Percentiles rank a stretch among this genome's conserved stretches.
Conservation (phyloP, 53 echinoderm and acorn worm genomes). For the Apostichopus leukothele region DNA sequence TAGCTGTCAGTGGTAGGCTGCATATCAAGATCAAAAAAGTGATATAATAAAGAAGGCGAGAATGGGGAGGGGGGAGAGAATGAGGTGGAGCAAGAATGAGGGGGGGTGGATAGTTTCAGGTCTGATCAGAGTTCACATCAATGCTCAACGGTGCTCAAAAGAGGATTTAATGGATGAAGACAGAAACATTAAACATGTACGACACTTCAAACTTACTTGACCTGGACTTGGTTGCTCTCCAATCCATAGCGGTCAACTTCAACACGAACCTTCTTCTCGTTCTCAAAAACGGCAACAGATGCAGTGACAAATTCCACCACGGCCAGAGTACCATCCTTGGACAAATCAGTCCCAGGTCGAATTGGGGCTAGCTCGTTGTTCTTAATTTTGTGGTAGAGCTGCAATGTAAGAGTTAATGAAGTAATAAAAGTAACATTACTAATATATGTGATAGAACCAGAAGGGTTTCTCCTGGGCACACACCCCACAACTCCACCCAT, state of each 20-base stretch:
- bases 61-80: no score
- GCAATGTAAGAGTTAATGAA: not conserved
- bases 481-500: no score
- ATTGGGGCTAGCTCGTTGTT: conserved; percentile 74
- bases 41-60: no score
- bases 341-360: conserved; percentile 61
- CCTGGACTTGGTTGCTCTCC: conserved; percentile 74
- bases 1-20: no score
- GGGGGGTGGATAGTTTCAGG: not conserved
- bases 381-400: conserved; percentile 93
- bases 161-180: no score
- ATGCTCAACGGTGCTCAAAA: no score
- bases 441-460: no score
- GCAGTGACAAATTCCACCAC: conserved; percentile 87
- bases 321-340: conserved; percentile 72
- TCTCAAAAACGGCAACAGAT: conserved; percentile 86
- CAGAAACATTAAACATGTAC: not conserved
- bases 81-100: not conserved
- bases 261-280: conserved; percentile 87
- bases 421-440: no score
- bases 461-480: no score
- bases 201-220: conserved; percentile 63
- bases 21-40: no score
- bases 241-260: conserved; percentile 77
- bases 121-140: no score